A percentile compares a stretch with the other conserved stretches of the same genome.
Evolutionary conservation across 2,797 vertebrate species (phyloP).

Genomic region (Sitta carolinensis): DNA sequence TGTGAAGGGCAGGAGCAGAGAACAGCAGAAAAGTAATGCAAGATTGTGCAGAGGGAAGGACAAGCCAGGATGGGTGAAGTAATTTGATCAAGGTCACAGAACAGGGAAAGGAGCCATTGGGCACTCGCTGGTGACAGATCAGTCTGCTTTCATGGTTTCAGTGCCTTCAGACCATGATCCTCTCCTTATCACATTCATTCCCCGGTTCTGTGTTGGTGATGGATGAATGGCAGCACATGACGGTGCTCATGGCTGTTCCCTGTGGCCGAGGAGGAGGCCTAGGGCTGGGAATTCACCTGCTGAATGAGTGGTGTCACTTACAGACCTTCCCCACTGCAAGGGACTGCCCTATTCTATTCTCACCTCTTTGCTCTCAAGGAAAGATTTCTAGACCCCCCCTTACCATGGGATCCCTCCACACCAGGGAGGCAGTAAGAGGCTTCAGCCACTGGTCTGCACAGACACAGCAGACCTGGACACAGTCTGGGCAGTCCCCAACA

Average conservation of each 20-base stretch:
- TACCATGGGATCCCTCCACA: neutral
- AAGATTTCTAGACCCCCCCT: neutral
- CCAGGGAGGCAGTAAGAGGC: neutral
- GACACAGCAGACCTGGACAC: accelerated
- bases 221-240: accelerated
- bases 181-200: neutral
- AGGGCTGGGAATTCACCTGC: neutral
- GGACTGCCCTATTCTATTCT: neutral
- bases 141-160: neutral
- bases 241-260: neutral
- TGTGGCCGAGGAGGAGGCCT: neutral
- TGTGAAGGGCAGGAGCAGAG: neutral
- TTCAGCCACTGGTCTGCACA: neutral
- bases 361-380: neutral
- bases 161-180: accelerated
- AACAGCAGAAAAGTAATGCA: neutral
- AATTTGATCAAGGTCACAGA: neutral
- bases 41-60: neutral
- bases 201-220: neutral
- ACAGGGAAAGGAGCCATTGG: neutral
- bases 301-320: neutral
- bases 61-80: neutral
- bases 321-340: neutral
- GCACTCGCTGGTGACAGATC: neutral
- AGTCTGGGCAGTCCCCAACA: neutral